Base-by-base conservation (phyloP, 2,113 vertebrate species). In the Apistogramma diplotaenia region DNA sequence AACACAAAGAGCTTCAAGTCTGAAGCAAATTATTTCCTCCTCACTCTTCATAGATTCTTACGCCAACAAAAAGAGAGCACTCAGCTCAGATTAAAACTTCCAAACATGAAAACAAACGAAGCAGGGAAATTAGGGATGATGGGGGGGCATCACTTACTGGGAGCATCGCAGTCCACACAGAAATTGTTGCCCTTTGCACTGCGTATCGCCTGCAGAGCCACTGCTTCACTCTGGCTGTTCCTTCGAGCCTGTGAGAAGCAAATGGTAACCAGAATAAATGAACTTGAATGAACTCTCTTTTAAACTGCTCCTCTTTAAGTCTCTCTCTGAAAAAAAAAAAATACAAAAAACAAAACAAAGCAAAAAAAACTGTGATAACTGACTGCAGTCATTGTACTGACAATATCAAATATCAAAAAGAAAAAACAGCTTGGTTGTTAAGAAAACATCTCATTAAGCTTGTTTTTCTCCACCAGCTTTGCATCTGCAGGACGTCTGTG, bases 211-310 rank as follows among this genome's bases (percentile, higher is more conserved):
- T 97, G 97, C 85, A 99, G 96, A 46, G 96, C 97, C 85, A 98
- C 97, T 0, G 97, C 97, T 79, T 99, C 97, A 1, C 97, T 99
- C 88, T 96, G 97, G 89, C 97, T 97, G 94, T 97, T 97, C 90
- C 93, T 95, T 78, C 97, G 96, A 1, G 96, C 94, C 97, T 98
- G 92, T 23, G 13, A 74, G 78, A 33, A 62, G 87, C 12, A 89
- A 5, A 91, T n/a, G 78, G 27, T 29, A 10, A 29, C 79, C 9
- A 2, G 23, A 70, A 70, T 8, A 51, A 51, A 70, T 70, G 16
- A 51, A 70, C 40, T 70, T 70, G 43, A 29, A 51, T 70, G 4
- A 70, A 70, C 43, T 70, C 43, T 49, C 46, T 49, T 49, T 49
- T 7, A 49, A 49, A 43, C 40, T 43, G 13, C 40, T 43, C 40